Evolutionary conservation across 2,888 invertebrate species (phyloP), one percentile per base, ranked within the genome.

Genomic region (Escarpia spicata): DNA sequence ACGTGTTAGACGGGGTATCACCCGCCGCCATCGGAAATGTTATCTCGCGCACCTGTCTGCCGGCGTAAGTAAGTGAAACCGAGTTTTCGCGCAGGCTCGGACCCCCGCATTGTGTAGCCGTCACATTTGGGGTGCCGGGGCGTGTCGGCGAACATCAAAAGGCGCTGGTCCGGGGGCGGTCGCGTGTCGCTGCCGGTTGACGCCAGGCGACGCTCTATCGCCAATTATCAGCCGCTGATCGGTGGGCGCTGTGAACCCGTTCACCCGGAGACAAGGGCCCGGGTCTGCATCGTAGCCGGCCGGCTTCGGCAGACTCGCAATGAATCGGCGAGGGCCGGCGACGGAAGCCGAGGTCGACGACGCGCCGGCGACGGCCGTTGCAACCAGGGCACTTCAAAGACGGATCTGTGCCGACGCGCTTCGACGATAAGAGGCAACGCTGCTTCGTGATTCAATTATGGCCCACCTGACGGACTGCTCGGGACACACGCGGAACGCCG

Each of bases 191-290:
- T n/a, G 26, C n/a, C 6, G 75, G 75, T 75, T 75, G 75, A 75
- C 75, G 75, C 75, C 75, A 75, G 75, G 75, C 75, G 75, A 75
- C 75, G 75, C 75, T 75, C 75, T 75, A 75, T 75, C 75, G 75
- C 75, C 19, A 75, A 75, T 75, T 75, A 75, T 75, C 75, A 75
- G 75, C 75, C 75, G 75, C 75, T 75, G 75, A 75, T 75, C 75
- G 75, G 26, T n/a, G 75, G 75, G 75, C 26, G 75, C 75, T 75
- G 19, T 75, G 75, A 75, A 75, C 75, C 75, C 0, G 75, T 75
- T 75, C 75, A 75, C 75, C 75, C 75, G 75, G 26, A 75, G 75
- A 75, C 75, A 75, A 75, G 75, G 75, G 75, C 19, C 19, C 19
- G 75, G 75, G 75, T n/a, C 75, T n/a, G 19, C 3, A 26, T 26